Percentiles rank a stretch among this genome's conserved stretches.
Conservation (phyloP, 2,797 vertebrate genomes). For the Buceros bicornis region DNA sequence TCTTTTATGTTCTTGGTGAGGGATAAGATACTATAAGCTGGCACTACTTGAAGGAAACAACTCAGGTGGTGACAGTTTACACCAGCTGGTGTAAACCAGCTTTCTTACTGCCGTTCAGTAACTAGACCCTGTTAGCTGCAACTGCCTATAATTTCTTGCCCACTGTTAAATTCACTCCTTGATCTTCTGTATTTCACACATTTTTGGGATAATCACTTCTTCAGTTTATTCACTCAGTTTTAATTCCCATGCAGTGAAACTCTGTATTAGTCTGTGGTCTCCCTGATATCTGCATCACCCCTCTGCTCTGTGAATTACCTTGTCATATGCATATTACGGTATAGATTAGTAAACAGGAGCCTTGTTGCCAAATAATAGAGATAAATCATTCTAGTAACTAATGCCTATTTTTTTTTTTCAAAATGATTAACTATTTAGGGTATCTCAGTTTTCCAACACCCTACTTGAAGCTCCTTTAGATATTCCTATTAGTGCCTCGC, state of each 20-base stretch:
- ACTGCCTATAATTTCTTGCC: neutral
- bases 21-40: neutral
- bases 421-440: neutral
- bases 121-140: neutral
- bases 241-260: neutral
- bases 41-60: neutral
- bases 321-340: neutral
- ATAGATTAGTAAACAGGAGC: neutral
- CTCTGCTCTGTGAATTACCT: neutral
- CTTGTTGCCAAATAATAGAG: neutral
- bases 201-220: neutral
- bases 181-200: neutral
- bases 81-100: neutral
- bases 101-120: neutral
- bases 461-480: neutral
- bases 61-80: neutral
- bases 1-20: neutral
- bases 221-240: neutral
- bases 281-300: neutral
- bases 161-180: neutral
- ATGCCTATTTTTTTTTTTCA: neutral
- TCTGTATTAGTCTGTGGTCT: neutral
- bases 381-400: neutral
- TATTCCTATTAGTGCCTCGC: neutral
- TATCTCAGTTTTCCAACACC: neutral